phyloP scores from a whole-genome alignment of 64 coral and sea anemone genomes.

The Exaiptasia diaphana region DNA sequence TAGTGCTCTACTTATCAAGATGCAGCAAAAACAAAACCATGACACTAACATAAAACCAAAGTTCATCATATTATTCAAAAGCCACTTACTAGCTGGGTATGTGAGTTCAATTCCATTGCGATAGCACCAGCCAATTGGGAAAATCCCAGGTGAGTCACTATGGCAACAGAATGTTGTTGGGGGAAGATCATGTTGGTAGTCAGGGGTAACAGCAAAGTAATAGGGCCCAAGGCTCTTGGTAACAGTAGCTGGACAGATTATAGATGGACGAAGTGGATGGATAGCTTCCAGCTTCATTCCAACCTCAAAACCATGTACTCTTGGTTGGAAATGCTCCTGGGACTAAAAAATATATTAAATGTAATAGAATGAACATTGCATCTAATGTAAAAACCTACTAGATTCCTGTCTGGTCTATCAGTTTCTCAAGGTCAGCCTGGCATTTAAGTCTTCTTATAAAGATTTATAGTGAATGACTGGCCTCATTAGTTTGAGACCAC shows the following conservation, averaged over 20 bases:
- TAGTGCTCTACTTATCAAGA: not conserved
- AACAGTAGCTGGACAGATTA: constrained; percentile 86
- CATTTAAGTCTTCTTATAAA: no score
- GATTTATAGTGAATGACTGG: no score
- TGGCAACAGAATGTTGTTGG: constrained; percentile 92
- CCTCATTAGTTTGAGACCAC: no score
- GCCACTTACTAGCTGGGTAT: constrained; percentile 71
- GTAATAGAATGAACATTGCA: not conserved
- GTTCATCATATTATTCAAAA: no score
- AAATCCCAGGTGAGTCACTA: constrained; percentile 92
- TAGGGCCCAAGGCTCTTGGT: constrained; percentile 93
- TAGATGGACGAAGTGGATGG: constrained; percentile 68
- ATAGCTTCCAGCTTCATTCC: constrained; percentile 94
- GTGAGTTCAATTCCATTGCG: constrained; percentile 87
- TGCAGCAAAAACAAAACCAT: not conserved
- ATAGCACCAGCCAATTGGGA: constrained; percentile 80
- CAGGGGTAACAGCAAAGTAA: constrained; percentile 89
- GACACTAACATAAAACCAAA: not conserved
- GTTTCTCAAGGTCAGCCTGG: no score
- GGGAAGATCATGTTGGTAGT: constrained; percentile 73
- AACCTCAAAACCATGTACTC: constrained; percentile 98
- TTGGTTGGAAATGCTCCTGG: constrained; percentile 88
- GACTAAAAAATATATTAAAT: constrained; percentile 38
- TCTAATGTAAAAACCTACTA: not conserved
- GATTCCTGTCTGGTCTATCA: no score